A percentile compares a stretch with the other conserved stretches of the same genome.
Evolutionary conservation across 2,888 invertebrate genomes (phyloP).

Genomic region (Yponomeuta malinellus): DNA sequence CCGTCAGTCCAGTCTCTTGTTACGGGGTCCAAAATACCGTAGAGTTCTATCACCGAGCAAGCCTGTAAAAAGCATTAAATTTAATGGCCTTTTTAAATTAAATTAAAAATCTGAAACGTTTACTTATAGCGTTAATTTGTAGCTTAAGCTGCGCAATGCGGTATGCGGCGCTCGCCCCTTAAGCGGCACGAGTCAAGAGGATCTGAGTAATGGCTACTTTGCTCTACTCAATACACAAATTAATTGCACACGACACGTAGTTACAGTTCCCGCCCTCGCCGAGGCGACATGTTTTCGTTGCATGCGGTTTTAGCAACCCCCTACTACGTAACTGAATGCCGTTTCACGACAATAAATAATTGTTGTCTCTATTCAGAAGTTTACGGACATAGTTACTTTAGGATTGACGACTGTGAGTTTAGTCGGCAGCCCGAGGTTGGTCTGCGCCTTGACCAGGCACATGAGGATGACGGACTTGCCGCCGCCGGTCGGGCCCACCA

Average conservation of each 20-base stretch:
- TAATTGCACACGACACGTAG: too few relatives aligned
- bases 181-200: too few relatives aligned
- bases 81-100: not conserved
- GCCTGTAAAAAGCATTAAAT: constrained; percentile 67
- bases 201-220: too few relatives aligned
- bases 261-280: too few relatives aligned
- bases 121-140: too few relatives aligned
- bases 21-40: constrained; percentile 89
- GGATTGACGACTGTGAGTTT: constrained; percentile 89
- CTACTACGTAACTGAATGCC: too few relatives aligned
- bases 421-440: constrained; percentile 83
- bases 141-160: too few relatives aligned
- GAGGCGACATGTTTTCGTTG: too few relatives aligned
- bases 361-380: not conserved
- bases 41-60: constrained; percentile 91
- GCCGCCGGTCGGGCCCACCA: constrained; percentile 94
- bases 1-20: constrained; percentile 97
- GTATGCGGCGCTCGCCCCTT: too few relatives aligned
- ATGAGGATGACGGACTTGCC: constrained; percentile 92
- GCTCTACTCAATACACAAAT: too few relatives aligned
- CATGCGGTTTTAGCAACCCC: too few relatives aligned
- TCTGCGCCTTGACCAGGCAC: constrained; percentile 86
- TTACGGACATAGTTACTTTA: constrained; percentile 71
- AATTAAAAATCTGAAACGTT: too few relatives aligned
- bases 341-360: not conserved